Evolutionary conservation across 2,888 invertebrate genomes (phyloP).

Genomic region (Melinaea marsaeus): DNA sequence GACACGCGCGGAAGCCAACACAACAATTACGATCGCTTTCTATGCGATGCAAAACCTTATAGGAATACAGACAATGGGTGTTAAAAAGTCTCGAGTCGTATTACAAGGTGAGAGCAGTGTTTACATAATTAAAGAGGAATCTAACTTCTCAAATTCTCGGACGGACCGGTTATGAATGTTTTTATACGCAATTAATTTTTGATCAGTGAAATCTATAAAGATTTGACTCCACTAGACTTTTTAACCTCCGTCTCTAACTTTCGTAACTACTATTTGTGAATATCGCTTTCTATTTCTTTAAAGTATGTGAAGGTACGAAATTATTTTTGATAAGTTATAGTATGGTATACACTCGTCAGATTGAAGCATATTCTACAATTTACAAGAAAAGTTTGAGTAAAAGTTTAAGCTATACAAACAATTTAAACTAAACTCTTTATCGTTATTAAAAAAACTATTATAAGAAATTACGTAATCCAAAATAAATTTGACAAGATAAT

Average conservation of each 20-base stretch:
- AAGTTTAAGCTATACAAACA: too few species aligned
- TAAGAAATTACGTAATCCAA: too few species aligned
- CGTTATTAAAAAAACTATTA: too few species aligned
- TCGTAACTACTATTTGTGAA: slow-evolving; percentile 8
- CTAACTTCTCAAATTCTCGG: slow-evolving; percentile 19
- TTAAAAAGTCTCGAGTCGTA: slow-evolving; percentile 39
- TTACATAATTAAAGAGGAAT: slow-evolving; percentile 29
- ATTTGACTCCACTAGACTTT: slow-evolving; percentile 1
- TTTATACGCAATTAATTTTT: slow-evolving; percentile 16
- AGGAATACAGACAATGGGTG: slow-evolving; percentile 30
- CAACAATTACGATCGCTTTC: slow-evolving; percentile 33
- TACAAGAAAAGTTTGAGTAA: too few species aligned
- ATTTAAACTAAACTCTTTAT: too few species aligned
- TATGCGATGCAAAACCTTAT: slow-evolving; percentile 23
- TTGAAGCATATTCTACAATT: too few species aligned
- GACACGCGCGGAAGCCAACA: slow-evolving; percentile 25
- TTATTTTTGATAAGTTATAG: too few species aligned
- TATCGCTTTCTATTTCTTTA: slow-evolving; percentile 17
- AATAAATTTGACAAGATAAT: too few species aligned
- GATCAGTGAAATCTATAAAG: slow-evolving; percentile 22
- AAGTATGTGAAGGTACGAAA: not conserved
- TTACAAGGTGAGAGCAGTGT: slow-evolving; percentile 28
- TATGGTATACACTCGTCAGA: too few species aligned
- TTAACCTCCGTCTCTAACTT: slow-evolving; percentile 13
- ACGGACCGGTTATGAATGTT: slow-evolving; percentile 22